Percentiles rank a stretch among this genome's conserved stretches.
These are phyloP conservation scores for Nymphalis c-album DNA, from an alignment of 2,888 invertebrate genomes.

Conservation along the genomic window DNA sequence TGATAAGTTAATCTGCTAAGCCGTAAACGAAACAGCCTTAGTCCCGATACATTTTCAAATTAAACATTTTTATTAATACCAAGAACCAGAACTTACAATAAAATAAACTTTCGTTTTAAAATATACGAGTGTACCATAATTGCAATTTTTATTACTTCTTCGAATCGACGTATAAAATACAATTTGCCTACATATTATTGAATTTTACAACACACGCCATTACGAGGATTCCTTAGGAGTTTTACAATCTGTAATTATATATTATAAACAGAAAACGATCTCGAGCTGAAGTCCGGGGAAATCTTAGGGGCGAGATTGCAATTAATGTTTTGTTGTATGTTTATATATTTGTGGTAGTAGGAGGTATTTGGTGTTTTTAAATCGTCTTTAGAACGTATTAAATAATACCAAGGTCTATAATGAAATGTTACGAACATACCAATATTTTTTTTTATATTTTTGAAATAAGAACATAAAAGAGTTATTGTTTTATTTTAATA, in stretches of 20 bases:
- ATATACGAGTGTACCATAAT: conserved; percentile 52
- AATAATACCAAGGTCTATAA: no score
- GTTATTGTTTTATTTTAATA: no score
- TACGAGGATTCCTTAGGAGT: conserved; percentile 71
- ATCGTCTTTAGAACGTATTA: no score
- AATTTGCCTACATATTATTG: conserved; percentile 62
- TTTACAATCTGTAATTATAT: conserved; percentile 80
- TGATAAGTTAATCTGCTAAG: background rate
- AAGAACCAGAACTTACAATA: background rate
- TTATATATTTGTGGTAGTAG: background rate
- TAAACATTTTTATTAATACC: conserved; percentile 3
- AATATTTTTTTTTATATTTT: no score
- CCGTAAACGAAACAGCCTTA: background rate
- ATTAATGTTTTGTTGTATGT: conserved; percentile 21
- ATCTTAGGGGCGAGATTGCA: conserved; percentile 44
- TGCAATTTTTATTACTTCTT: conserved; percentile 64
- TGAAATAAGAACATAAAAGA: no score
- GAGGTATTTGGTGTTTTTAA: background rate
- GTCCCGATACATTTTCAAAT: background rate
- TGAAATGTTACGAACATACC: no score
- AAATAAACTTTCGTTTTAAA: conserved; percentile 9
- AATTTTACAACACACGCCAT: conserved; percentile 66
- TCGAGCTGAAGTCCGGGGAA: conserved; percentile 51
- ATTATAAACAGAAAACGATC: conserved; percentile 71
- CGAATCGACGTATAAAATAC: conserved; percentile 61